Evolutionary conservation across 2,888 invertebrate species (phyloP).

Genomic region (Helleia helle): DNA sequence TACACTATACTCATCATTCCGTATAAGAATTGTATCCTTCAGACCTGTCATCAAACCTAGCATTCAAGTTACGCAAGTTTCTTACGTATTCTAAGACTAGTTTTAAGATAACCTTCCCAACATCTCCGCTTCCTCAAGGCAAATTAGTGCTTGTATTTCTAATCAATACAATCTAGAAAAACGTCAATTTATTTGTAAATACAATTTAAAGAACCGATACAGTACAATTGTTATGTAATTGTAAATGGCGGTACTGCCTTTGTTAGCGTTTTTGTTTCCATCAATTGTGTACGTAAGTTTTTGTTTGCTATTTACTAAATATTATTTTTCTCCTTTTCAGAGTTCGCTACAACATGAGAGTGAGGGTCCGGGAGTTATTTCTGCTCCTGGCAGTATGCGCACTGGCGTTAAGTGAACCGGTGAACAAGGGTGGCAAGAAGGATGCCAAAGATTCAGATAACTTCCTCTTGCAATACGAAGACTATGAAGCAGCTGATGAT

Average conservation of each 20-base stretch:
- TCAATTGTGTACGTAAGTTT: not conserved
- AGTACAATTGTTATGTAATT: not conserved
- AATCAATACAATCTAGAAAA: too few species aligned
- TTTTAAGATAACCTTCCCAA: too few species aligned
- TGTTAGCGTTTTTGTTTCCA: not conserved
- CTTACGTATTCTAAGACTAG: too few species aligned
- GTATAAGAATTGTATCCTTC: too few species aligned
- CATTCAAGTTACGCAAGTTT: too few species aligned
- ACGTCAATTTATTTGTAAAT: not conserved
- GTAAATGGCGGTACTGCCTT: not conserved
- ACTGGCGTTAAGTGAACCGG: slow-evolving; percentile 48
- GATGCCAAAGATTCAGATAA: slow-evolving; percentile 42
- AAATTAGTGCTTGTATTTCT: too few species aligned
- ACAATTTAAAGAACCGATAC: not conserved
- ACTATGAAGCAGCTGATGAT: slow-evolving; percentile 58
- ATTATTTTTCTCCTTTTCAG: slow-evolving; percentile 43
- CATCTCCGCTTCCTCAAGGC: too few species aligned
- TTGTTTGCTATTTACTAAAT: slow-evolving; percentile 1
- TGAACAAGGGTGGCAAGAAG: slow-evolving; percentile 49
- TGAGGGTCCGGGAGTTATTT: slow-evolving; percentile 63
- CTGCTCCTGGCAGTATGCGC: slow-evolving; percentile 65
- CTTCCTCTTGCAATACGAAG: slow-evolving; percentile 56
- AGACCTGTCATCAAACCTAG: too few species aligned
- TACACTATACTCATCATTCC: too few species aligned
- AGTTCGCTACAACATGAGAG: slow-evolving; percentile 68